phyloP scores from a whole-genome alignment of 2,888 invertebrate genomes.

The Trichopoda pennipes region DNA sequence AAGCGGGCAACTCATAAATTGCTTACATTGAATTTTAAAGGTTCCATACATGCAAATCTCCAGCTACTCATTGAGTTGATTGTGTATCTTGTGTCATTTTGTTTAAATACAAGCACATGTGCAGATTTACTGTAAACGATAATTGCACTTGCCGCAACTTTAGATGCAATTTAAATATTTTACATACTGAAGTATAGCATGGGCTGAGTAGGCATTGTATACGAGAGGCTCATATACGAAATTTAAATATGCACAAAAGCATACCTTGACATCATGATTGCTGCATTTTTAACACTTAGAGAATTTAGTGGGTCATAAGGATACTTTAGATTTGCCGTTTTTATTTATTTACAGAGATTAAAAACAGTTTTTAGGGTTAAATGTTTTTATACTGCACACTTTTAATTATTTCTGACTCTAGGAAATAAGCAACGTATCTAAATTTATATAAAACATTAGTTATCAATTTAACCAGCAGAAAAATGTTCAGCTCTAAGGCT shows the following conservation, averaged over 20 bases:
- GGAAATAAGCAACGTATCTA: too few species aligned
- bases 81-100: constrained; percentile 31
- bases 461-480: too few species aligned
- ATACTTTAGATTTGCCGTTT: not conserved
- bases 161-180: constrained; percentile 43
- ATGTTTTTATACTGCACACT: too few species aligned
- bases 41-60: constrained; percentile 8
- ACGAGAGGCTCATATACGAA: not conserved
- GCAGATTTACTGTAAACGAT: constrained; percentile 31
- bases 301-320: not conserved
- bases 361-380: too few species aligned
- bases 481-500: too few species aligned
- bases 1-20: constrained; percentile 63
- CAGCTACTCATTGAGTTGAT: constrained; percentile 29
- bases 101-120: constrained; percentile 6
- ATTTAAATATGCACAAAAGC: constrained; percentile 63
- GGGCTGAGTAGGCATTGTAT: constrained; percentile 26
- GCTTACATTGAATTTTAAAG: constrained; percentile 23
- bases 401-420: too few species aligned
- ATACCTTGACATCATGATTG: constrained; percentile 50
- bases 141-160: constrained; percentile 42
- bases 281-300: constrained; percentile 1
- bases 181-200: constrained; percentile 7
- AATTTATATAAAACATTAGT: too few species aligned
- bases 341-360: too few species aligned